Conservation (phyloP, 2,113 vertebrate genomes). For the Stegastes partitus region DNA sequence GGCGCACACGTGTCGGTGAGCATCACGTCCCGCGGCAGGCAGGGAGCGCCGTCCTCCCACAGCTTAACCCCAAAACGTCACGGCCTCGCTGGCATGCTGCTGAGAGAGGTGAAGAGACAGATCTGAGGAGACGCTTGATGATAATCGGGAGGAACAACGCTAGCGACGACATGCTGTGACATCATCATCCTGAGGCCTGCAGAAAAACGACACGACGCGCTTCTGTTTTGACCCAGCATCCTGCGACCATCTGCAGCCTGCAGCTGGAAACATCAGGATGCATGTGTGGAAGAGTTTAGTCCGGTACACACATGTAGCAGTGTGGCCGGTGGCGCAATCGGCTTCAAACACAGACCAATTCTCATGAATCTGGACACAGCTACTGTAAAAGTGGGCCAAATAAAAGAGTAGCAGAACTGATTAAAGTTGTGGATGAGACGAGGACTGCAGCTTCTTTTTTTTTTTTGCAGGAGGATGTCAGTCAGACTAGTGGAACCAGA, state of each 20-base stretch:
- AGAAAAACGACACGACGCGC: slow-evolving; percentile 29
- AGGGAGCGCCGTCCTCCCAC: slow-evolving; percentile 25
- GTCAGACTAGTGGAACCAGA: too few relatives aligned
- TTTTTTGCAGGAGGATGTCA: too few relatives aligned
- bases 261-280: slow-evolving; percentile 10
- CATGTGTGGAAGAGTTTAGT: neutral
- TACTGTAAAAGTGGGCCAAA: neutral
- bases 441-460: too few relatives aligned
- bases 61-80: slow-evolving; percentile 78
- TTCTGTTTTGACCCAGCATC: slow-evolving; percentile 22
- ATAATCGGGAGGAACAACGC: slow-evolving; percentile 51
- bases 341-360: neutral
- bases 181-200: slow-evolving; percentile 43
- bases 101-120: slow-evolving; percentile 20
- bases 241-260: slow-evolving; percentile 30
- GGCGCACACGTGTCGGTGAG: slow-evolving; percentile 37
- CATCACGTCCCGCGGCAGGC: slow-evolving; percentile 40
- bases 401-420: too few relatives aligned
- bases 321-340: neutral
- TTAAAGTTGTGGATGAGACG: too few relatives aligned
- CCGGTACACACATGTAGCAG: neutral
- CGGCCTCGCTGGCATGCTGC: neutral
- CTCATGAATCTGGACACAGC: neutral
- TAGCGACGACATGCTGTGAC: slow-evolving; percentile 50
- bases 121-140: slow-evolving; percentile 52